Evolutionary conservation across 2,888 invertebrate species (phyloP).

Genomic region (Pemphredon lugubris): DNA sequence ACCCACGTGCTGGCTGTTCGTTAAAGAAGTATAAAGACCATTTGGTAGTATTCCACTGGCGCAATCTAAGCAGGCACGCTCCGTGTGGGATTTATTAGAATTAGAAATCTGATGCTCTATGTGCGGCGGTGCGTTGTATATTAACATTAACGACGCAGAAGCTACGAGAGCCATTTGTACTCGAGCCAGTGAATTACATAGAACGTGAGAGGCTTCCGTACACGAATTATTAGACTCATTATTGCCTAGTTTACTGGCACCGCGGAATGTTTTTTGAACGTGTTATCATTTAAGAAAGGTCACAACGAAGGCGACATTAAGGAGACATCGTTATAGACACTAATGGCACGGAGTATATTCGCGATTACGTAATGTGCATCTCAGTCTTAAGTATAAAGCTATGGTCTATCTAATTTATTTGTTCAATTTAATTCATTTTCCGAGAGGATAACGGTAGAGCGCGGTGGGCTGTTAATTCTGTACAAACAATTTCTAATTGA

Average conservation of each 20-base stretch:
- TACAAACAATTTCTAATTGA: no score
- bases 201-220: constrained; percentile 74
- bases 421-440: no score
- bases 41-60: constrained; percentile 53
- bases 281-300: no score
- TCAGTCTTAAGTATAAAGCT: no score
- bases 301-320: no score
- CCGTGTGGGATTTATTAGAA: constrained; percentile 74
- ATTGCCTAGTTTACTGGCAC: constrained; percentile 59
- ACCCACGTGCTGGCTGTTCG: constrained; percentile 57
- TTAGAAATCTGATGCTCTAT: constrained; percentile 75
- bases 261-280: no score
- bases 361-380: no score
- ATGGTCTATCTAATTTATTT: no score
- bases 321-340: no score
- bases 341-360: no score
- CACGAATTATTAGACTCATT: constrained; percentile 74
- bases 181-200: constrained; percentile 70
- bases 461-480: no score
- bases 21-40: constrained; percentile 64
- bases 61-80: constrained; percentile 63
- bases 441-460: no score
- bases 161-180: constrained; percentile 71
- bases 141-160: constrained; percentile 74
- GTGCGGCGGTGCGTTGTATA: constrained; percentile 70